Percentiles rank a stretch among this genome's conserved stretches.
phyloP scores from a whole-genome alignment of 2,113 vertebrate species.

The Astur gentilis region DNA sequence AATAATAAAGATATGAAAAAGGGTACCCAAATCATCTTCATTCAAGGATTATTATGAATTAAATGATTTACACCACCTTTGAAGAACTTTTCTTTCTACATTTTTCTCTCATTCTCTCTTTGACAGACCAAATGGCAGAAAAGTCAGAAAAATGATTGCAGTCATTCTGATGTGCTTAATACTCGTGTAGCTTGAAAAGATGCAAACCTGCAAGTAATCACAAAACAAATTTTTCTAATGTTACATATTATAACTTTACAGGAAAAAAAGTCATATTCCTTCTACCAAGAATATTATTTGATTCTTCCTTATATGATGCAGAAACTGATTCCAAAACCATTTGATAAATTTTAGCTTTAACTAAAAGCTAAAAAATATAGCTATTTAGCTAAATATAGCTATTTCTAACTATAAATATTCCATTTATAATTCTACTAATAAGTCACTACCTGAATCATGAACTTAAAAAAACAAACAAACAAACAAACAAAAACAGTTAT shows the following conservation, averaged over 20 bases:
- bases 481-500: too few relatives aligned
- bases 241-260: background rate
- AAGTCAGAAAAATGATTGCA: background rate
- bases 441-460: background rate
- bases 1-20: background rate
- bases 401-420: too few relatives aligned
- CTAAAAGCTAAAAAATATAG: too few relatives aligned
- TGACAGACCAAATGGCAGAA: background rate
- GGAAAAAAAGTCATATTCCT: background rate
- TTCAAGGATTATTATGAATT: background rate
- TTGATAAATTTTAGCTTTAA: background rate
- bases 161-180: background rate
- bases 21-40: rapidly evolving
- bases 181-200: background rate
- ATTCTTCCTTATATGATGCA: background rate
- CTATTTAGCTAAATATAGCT: too few relatives aligned
- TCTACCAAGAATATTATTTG: background rate
- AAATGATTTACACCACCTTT: background rate
- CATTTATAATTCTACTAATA: background rate
- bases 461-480: background rate
- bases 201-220: background rate
- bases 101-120: background rate
- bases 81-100: background rate
- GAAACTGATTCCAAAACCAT: background rate
- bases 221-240: background rate